These are phyloP conservation scores for Holacanthus passer DNA, from an alignment of 2,113 vertebrate species.

Conservation along the genomic window DNA sequence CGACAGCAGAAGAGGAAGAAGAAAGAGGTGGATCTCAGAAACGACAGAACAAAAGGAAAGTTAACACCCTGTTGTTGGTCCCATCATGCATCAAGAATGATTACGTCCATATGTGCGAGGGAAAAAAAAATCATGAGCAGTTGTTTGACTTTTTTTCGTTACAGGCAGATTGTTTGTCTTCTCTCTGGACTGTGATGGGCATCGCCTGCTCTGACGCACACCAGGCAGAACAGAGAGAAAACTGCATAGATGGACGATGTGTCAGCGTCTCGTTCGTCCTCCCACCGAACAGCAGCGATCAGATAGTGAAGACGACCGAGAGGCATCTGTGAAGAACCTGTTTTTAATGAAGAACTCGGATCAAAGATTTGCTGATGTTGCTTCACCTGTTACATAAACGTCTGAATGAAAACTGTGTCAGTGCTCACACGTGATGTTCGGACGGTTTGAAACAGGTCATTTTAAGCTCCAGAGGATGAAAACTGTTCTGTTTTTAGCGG, in stretches of 20 bases:
- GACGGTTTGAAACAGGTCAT: background rate
- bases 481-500: too few species aligned
- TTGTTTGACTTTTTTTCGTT: constrained; percentile 10
- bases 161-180: constrained; percentile 30
- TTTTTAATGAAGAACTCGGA: background rate
- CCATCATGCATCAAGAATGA: constrained; percentile 29
- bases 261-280: constrained; percentile 6
- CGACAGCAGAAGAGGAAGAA: background rate
- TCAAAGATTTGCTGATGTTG: constrained; percentile 3
- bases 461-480: background rate
- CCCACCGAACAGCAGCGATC: background rate
- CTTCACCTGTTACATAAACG: background rate
- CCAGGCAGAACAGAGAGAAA: constrained; percentile 7
- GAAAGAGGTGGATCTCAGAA: background rate
- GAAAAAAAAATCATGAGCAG: background rate
- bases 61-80: constrained; percentile 40
- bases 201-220: constrained; percentile 36
- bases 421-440: background rate
- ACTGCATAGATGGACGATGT: background rate
- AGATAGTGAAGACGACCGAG: background rate
- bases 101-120: constrained; percentile 52
- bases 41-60: constrained; percentile 29
- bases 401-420: constrained; percentile 16
- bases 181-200: background rate
- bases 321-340: background rate